These are phyloP conservation scores for Phacellophora camtschatica DNA, from an alignment of 30 jellyfish, hydroid and myxozoan genomes.

Conservation along the genomic window DNA sequence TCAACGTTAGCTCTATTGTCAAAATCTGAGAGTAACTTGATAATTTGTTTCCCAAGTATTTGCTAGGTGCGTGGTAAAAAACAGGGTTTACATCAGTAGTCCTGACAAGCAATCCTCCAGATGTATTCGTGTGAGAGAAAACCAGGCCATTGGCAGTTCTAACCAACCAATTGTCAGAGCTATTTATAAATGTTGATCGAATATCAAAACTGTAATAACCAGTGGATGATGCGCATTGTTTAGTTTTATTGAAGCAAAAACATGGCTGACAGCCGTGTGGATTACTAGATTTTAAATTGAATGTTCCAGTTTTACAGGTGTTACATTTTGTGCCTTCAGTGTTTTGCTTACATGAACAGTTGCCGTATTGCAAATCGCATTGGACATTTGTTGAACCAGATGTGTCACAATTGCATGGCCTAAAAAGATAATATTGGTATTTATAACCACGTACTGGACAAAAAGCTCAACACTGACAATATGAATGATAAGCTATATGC, in stretches of 20 bases:
- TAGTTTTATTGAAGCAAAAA: conserved; percentile 74
- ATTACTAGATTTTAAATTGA: conserved; percentile 23
- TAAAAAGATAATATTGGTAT: neutral
- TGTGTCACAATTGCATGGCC: conserved; percentile 76
- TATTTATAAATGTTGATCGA: conserved; percentile 1
- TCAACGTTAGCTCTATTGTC: neutral
- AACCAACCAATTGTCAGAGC: conserved; percentile 36
- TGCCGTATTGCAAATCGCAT: conserved; percentile 64
- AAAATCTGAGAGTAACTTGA: conserved; percentile 48
- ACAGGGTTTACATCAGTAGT: neutral
- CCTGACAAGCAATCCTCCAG: conserved; percentile 7
- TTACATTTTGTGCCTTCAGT: conserved; percentile 58
- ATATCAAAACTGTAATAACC: conserved; percentile 6
- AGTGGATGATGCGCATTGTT: conserved; percentile 44
- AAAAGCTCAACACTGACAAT: neutral
- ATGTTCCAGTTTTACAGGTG: conserved; percentile 41
- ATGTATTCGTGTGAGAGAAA: conserved; percentile 18
- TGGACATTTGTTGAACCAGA: conserved; percentile 70
- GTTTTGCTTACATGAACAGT: conserved; percentile 74
- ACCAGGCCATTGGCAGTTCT: neutral
- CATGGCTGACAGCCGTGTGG: conserved; percentile 78
- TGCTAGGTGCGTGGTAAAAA: conserved; percentile 29
- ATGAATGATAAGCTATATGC: neutral
- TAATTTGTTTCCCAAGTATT: conserved; percentile 58
- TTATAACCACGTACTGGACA: neutral